Percentiles rank a stretch among this genome's conserved stretches.
phyloP scores from a whole-genome alignment of 2,888 invertebrate species.

The Tryphoninae sp. region DNA sequence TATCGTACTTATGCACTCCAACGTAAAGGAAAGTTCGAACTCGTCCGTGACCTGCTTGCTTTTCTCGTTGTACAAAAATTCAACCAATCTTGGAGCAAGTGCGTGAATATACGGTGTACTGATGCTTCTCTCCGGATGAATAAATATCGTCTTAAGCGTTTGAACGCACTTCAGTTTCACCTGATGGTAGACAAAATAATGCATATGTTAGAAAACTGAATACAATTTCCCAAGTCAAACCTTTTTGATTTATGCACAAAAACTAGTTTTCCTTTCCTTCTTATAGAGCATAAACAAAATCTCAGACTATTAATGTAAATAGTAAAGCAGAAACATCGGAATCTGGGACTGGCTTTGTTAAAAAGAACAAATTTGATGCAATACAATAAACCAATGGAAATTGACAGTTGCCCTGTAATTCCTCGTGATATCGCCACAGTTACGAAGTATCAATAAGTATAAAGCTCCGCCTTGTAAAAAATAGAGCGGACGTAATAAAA shows the following conservation, averaged over 20 bases:
- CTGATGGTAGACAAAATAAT: slow-evolving; percentile 76
- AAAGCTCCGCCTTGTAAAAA: no score
- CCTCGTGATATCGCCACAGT: no score
- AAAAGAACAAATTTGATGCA: background rate
- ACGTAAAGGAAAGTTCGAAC: slow-evolving; percentile 86
- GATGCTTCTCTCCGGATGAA: slow-evolving; percentile 87
- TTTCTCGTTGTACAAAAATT: slow-evolving; percentile 87
- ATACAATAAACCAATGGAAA: background rate
- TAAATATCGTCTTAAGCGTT: slow-evolving; percentile 89
- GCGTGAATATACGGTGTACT: slow-evolving; percentile 92
- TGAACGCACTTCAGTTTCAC: slow-evolving; percentile 91
- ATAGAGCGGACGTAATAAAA: background rate
- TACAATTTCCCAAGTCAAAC: background rate
- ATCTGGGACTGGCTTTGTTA: background rate
- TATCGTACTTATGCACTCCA: slow-evolving; percentile 88
- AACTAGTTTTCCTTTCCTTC: no score
- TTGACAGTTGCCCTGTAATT: background rate
- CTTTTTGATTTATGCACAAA: background rate
- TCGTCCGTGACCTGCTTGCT: slow-evolving; percentile 85
- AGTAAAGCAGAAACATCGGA: background rate
- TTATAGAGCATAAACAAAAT: no score
- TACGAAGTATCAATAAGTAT: no score
- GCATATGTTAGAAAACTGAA: slow-evolving; percentile 1
- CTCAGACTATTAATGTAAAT: no score
- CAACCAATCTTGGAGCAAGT: slow-evolving; percentile 90